A percentile compares a stretch with the other conserved stretches of the same genome.
Conservation (phyloP, 2,113 vertebrate genomes). For the Salvelinus alpinus region DNA sequence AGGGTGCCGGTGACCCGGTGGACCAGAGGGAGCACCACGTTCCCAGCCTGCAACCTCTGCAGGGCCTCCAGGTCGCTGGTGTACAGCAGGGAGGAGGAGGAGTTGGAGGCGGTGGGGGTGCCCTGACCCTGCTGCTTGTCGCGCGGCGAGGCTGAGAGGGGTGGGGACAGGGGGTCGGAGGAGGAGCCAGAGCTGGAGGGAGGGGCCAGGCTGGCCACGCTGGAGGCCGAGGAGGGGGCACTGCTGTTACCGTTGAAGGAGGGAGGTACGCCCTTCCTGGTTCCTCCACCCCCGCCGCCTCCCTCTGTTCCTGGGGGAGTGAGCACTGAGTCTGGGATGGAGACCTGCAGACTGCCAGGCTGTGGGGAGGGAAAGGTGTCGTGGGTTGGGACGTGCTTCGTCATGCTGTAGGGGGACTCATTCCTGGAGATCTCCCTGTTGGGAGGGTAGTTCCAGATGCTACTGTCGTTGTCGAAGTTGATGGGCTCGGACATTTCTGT, state of each 20-base stretch:
- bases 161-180: conserved; percentile 93
- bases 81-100: conserved; percentile 92
- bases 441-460: conserved; percentile 99
- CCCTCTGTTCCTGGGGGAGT: conserved; percentile 92
- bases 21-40: conserved; percentile 94
- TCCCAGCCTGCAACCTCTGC: conserved; percentile 93
- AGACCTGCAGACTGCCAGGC: conserved; percentile 84
- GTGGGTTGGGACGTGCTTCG: conserved; percentile 77
- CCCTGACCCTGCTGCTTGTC: conserved; percentile 87
- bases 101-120: conserved; percentile 80
- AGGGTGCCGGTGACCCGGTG: conserved; percentile 92
- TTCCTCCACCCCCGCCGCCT: conserved; percentile 71
- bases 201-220: conserved; percentile 76
- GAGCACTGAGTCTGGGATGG: conserved; percentile 96
- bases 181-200: conserved; percentile 81
- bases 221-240: conserved; percentile 84
- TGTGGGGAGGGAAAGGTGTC: conserved; percentile 92
- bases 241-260: conserved; percentile 78
- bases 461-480: conserved; percentile 99
- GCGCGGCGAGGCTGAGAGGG: conserved; percentile 94
- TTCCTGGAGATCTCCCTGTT: conserved; percentile 98
- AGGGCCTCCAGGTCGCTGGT: conserved; percentile 94
- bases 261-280: conserved; percentile 89
- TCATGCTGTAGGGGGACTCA: conserved; percentile 98
- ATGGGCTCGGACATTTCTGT: conserved; percentile 98